A percentile compares a stretch with the other conserved stretches of the same genome.
Conservation (phyloP, 2,888 invertebrate genomes). For the Thereva nobilitata region DNA sequence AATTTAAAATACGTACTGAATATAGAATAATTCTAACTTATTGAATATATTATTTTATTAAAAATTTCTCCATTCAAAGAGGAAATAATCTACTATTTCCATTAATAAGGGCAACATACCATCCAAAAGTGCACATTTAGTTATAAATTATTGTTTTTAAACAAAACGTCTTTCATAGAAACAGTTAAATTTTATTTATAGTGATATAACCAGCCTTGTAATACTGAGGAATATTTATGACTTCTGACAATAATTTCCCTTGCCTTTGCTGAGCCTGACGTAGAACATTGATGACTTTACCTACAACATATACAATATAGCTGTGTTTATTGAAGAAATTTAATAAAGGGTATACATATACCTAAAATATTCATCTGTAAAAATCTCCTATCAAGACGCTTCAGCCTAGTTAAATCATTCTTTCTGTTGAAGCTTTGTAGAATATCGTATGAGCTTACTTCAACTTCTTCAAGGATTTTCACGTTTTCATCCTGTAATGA, state of each 20-base stretch:
- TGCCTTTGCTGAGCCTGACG: conserved; percentile 52
- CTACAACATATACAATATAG: conserved; percentile 44
- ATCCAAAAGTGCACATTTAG: too few species aligned
- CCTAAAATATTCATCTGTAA: conserved; percentile 55
- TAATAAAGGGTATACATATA: conserved; percentile 42
- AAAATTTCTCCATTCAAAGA: too few species aligned
- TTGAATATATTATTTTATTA: too few species aligned
- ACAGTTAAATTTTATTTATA: conserved; percentile 52
- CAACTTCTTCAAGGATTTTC: conserved; percentile 47
- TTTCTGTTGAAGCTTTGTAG: conserved; percentile 52
- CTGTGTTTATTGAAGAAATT: not conserved
- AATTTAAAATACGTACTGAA: too few species aligned
- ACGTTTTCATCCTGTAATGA: conserved; percentile 46
- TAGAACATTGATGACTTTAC: conserved; percentile 56
- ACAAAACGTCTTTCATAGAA: conserved; percentile 25
- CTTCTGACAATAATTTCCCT: conserved; percentile 49
- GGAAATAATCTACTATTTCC: too few species aligned
- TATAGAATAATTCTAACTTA: too few species aligned
- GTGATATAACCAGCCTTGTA: conserved; percentile 55
- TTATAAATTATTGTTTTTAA: conserved; percentile 10
- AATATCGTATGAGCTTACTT: conserved; percentile 52
- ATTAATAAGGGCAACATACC: too few species aligned
- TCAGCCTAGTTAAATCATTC: conserved; percentile 52
- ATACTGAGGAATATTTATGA: conserved; percentile 57
- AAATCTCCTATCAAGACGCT: conserved; percentile 52